phyloP scores from a whole-genome alignment of 1,140 invertebrate genomes.

The Aradophagus sp. region DNA sequence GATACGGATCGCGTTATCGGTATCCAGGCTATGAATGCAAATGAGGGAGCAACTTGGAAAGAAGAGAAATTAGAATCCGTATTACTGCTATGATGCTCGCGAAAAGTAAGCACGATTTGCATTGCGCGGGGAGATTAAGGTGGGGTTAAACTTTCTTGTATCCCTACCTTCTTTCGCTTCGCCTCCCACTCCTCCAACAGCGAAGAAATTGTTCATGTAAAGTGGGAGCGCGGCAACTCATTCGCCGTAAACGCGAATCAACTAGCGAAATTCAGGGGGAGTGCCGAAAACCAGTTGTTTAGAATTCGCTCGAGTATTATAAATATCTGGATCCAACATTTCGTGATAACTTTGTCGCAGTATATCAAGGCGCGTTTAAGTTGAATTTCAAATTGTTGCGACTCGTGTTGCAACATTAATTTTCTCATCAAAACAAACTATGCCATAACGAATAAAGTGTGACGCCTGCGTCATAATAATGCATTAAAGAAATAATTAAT shows the following conservation, averaged over 20 bases:
- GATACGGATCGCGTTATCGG: conserved; percentile 22
- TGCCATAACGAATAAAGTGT: too few relatives aligned
- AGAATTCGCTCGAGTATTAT: not conserved
- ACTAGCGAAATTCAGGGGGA: conserved; percentile 1
- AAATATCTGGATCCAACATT: too few relatives aligned
- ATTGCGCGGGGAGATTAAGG: conserved; percentile 38
- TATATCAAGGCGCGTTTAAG: too few relatives aligned
- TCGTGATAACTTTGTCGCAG: too few relatives aligned
- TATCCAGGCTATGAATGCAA: conserved; percentile 38
- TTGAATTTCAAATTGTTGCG: too few relatives aligned
- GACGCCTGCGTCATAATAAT: too few relatives aligned
- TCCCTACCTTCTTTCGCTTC: conserved; percentile 11
- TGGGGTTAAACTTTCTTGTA: conserved; percentile 40
- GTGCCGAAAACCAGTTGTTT: conserved; percentile 6
- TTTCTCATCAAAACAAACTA: too few relatives aligned
- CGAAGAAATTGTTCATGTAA: conserved; percentile 35
- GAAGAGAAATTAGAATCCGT: conserved; percentile 44
- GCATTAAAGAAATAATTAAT: too few relatives aligned
- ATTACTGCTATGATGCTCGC: conserved; percentile 38
- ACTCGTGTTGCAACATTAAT: too few relatives aligned
- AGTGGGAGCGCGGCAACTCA: conserved; percentile 8
- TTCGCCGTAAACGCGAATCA: conserved; percentile 16
- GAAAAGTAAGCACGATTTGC: conserved; percentile 49
- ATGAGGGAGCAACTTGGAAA: conserved; percentile 36
- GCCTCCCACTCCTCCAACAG: conserved; percentile 2